Evolutionary conservation across 2,888 invertebrate genomes (phyloP), one percentile per base, ranked within the genome.

Genomic region (Leucophenga maculata): DNA sequence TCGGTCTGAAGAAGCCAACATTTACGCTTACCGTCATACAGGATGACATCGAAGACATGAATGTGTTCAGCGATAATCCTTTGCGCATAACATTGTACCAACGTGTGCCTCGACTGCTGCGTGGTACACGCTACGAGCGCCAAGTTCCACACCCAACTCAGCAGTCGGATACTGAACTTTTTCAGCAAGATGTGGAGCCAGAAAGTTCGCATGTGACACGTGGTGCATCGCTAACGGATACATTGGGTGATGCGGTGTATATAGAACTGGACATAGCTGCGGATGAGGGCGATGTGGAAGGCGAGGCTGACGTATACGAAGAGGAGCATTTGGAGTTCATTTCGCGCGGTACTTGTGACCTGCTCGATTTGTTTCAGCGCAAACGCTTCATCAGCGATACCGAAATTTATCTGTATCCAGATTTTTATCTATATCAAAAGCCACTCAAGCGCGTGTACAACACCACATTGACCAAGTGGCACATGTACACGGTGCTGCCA

Each of bases 401-500:
- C 1, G 67, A 69, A 0, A 67, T 80, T 6, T 70, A 68, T 44
- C 67, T 81, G 4, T 79, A 81, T 55, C 80, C 81, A 6, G 60
- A 72, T 9, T 77, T 77, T n/a, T 22, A 65, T 3, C 57, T 62
- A 22, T 4, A 22, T 6, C 9, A 72, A 48, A 69, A 69, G 0
- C 1, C 6, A 0, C 66, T 69, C 1, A 55, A 46, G 6, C 6
- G 16, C 11, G 2, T 18, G 1, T 39, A 60, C 9, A 16, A 6
- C 13, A 74, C 81, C 1, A 68, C 80, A 0, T 65, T 66, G 20
- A 75, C 72, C 4, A 20, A 71, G 0, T 86, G 86, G 86, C 77
- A 84, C 57, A 79, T 86, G 74, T 86, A 86, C 71, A 81, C 86
- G 1, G 74, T 86, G 11, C 65, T 86, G 66, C 86, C 86, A 3